Evolutionary conservation across 2,113 vertebrate genomes (phyloP).

Genomic region (Atractosteus spatula): DNA sequence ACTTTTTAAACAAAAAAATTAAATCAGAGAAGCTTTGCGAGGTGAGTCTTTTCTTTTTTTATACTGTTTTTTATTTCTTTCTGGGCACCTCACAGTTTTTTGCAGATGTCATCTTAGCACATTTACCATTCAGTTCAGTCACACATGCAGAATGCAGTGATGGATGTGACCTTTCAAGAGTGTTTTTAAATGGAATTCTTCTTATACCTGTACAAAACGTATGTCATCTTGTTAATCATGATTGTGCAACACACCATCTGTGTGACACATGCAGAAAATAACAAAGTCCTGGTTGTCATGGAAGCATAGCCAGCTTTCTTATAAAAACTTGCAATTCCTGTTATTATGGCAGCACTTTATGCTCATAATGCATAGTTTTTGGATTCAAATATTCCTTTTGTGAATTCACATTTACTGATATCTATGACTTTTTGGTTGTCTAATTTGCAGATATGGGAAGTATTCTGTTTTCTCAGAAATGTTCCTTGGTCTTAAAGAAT

Average conservation of each 20-base stretch:
- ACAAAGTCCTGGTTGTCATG: background rate
- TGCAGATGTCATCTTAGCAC: background rate
- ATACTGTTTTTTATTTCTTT: too few relatives aligned
- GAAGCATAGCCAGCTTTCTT: background rate
- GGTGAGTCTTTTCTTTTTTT: too few relatives aligned
- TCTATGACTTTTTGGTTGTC: too few relatives aligned
- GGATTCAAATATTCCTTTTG: too few relatives aligned
- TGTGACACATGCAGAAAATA: background rate
- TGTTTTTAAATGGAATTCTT: background rate
- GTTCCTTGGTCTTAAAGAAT: too few relatives aligned
- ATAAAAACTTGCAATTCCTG: background rate
- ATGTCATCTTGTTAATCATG: background rate
- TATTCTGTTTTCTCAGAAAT: too few relatives aligned
- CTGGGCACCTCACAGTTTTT: background rate
- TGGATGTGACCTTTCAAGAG: background rate
- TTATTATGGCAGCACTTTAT: too few relatives aligned
- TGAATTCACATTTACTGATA: too few relatives aligned
- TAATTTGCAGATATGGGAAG: too few relatives aligned
- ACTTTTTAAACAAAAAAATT: too few relatives aligned
- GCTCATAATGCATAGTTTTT: too few relatives aligned
- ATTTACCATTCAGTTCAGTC: background rate
- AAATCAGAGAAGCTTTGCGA: too few relatives aligned
- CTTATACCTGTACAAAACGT: background rate
- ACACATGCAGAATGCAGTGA: background rate
- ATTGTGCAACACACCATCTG: background rate